Evolutionary conservation across 2,797 vertebrate genomes (phyloP).

Genomic region (Phylloscopus collybita): DNA sequence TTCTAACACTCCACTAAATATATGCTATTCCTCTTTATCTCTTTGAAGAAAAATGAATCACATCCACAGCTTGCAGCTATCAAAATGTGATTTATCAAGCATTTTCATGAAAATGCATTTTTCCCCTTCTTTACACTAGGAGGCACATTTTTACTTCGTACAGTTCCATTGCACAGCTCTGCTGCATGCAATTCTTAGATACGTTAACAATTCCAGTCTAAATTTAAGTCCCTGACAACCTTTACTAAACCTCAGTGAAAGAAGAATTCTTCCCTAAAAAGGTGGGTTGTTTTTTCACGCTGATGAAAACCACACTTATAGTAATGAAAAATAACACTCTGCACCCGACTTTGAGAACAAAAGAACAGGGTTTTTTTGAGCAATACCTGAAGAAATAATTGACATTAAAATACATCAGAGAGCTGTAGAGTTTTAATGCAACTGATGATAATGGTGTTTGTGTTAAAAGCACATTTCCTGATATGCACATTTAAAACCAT

Average conservation of each 20-base stretch:
- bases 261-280: neutral
- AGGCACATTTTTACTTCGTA: constrained; percentile 70
- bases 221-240: neutral
- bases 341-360: neutral
- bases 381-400: neutral
- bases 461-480: neutral
- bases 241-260: neutral
- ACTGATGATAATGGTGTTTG: neutral
- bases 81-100: constrained; percentile 47
- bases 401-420: neutral
- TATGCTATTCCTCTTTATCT: constrained; percentile 45
- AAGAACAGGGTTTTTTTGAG: neutral
- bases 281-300: neutral
- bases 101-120: constrained; percentile 37
- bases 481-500: neutral
- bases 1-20: constrained; percentile 42
- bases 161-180: neutral
- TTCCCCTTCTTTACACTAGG: constrained; percentile 72
- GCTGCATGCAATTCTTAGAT: neutral
- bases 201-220: neutral
- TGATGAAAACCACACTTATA: neutral
- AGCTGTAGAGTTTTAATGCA: neutral
- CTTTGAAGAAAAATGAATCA: constrained; percentile 68
- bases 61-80: constrained; percentile 55
- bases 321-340: neutral